Evolutionary conservation across 1,140 invertebrate species (phyloP), one percentile per base, ranked within the genome.

Genomic region (Drosophila kikkawai): DNA sequence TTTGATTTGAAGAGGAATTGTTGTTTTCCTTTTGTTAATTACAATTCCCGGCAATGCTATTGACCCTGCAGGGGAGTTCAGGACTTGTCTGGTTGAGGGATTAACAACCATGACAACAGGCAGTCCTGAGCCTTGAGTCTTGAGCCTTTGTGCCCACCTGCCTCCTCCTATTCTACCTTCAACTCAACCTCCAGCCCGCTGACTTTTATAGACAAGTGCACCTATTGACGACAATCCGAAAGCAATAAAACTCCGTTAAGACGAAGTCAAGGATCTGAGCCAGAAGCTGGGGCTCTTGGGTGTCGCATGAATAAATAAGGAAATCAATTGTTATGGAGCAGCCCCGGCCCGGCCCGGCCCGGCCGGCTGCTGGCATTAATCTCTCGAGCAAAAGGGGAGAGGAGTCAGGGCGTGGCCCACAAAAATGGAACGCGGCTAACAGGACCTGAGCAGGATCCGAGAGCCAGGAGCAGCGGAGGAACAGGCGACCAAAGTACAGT

Each of bases 321-420:
- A 87, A 88, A 87, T 87, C 84, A 87, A 88, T 87, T 87, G 79
- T 86, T 87, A 69, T 83, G 64, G 73, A 70, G 82, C 44, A 60
- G 68, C 65, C 42, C 17, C 57, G 34, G 15, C 39, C 26, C 57
- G 66, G n/a, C n/a, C n/a, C n/a, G 22, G 50, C 63, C 17, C 51
- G 29, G 15, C 37, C 37, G 48, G 59, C 60, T 66, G 50, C 47
- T 32, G 41, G 79, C 76, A 87, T 82, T 86, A 87, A 87, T 86
- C 71, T 87, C 51, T 53, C 36, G 19, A 2, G 53, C 13, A 13
- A 51, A 71, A 45, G 51, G 67, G 36, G 19, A 19, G 56, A 65
- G 71, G 51, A 80, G 66, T 26, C 41, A 63, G 75, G 83, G 84
- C 76, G 83, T 83, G 83, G 75, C 67, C 42, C 50, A 26, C 39